A percentile compares a stretch with the other conserved stretches of the same genome.
These are phyloP conservation scores for Drosophila nr. perissopoda DNA, from an alignment of 2,888 invertebrate genomes.

Conservation along the genomic window DNA sequence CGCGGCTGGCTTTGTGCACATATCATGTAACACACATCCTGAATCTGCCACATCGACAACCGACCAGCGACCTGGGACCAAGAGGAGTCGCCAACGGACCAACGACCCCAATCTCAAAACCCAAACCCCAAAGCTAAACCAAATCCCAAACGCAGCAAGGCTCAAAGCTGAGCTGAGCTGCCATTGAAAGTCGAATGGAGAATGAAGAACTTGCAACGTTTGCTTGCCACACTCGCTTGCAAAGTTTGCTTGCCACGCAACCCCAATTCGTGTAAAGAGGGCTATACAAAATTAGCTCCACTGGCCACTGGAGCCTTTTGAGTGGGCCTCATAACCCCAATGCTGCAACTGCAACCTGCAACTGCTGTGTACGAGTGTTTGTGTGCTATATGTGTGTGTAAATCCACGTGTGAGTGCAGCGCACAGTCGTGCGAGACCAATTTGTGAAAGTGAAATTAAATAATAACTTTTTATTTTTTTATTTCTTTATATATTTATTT, in stretches of 20 bases:
- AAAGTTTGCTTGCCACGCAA: slow-evolving; percentile 41
- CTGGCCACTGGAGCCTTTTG: slow-evolving; percentile 69
- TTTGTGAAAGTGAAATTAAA: neutral
- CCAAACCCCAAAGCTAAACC: slow-evolving; percentile 42
- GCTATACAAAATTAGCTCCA: slow-evolving; percentile 70
- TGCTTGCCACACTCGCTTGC: slow-evolving; percentile 7
- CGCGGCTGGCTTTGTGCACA: slow-evolving; percentile 64
- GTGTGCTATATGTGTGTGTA: slow-evolving; percentile 26
- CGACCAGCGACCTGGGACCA: slow-evolving; percentile 21
- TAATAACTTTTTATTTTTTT: neutral
- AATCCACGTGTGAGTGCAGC: slow-evolving; percentile 46
- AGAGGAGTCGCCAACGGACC: slow-evolving; percentile 22
- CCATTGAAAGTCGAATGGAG: slow-evolving; percentile 56
- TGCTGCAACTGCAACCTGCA: slow-evolving; percentile 43
- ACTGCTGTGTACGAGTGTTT: slow-evolving; percentile 21
- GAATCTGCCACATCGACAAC: slow-evolving; percentile 41
- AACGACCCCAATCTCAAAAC: slow-evolving; percentile 52
- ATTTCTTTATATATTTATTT: neutral
- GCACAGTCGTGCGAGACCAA: slow-evolving; percentile 41
- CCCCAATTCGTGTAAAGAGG: slow-evolving; percentile 55
- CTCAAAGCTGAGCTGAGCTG: slow-evolving; percentile 42
- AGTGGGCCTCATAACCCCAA: slow-evolving; percentile 64
- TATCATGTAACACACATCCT: slow-evolving; percentile 68
- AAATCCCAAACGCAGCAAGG: slow-evolving; percentile 31
- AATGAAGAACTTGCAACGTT: slow-evolving; percentile 31